Conservation (phyloP, 2,888 invertebrate species). For the Lordiphosa andalusiaca region DNA sequence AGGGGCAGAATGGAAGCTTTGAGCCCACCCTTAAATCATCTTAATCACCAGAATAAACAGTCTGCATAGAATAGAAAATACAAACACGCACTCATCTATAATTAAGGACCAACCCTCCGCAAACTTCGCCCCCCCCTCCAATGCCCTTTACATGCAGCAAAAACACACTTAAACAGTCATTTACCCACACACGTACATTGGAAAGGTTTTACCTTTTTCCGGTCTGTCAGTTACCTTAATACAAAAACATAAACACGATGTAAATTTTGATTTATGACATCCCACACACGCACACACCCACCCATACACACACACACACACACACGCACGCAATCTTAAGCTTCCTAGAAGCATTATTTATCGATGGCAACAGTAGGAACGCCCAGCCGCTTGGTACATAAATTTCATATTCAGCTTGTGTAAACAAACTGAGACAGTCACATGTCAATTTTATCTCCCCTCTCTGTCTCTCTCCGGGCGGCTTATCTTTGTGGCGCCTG, state of each 20-base stretch:
- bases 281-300: too few species aligned
- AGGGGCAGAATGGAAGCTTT: too few species aligned
- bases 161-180: background rate
- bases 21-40: too few species aligned
- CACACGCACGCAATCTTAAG: slow-evolving; percentile 33
- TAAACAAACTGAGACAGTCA: slow-evolving; percentile 56
- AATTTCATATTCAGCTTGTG: slow-evolving; percentile 60
- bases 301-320: background rate
- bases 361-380: slow-evolving; percentile 46
- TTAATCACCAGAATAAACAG: too few species aligned
- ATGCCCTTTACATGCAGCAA: too few species aligned
- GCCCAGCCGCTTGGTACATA: slow-evolving; percentile 20
- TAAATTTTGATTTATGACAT: slow-evolving; percentile 67
- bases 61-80: too few species aligned
- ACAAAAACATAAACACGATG: slow-evolving; percentile 46
- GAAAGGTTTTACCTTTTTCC: slow-evolving; percentile 37
- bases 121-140: too few species aligned
- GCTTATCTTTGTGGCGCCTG: slow-evolving; percentile 36
- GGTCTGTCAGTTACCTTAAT: slow-evolving; percentile 27
- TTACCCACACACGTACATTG: slow-evolving; percentile 2
- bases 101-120: too few species aligned
- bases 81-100: too few species aligned
- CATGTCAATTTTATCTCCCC: slow-evolving; percentile 44
- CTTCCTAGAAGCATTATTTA: slow-evolving; percentile 58
- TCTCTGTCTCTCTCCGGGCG: background rate